Evolutionary conservation across 2,888 invertebrate genomes (phyloP).

Genomic region (Trissoscelio sp.): DNA sequence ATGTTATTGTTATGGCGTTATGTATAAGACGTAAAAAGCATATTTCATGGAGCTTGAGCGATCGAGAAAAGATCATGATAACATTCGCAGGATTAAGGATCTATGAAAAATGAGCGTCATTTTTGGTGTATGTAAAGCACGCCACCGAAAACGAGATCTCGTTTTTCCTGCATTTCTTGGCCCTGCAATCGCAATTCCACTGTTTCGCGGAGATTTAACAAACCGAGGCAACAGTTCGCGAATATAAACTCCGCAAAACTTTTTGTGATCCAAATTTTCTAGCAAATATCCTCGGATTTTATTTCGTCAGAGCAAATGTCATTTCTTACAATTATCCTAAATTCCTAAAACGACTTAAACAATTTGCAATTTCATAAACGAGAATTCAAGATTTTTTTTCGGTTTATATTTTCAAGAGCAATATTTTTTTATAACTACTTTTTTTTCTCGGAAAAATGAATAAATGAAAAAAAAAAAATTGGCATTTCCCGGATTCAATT

Average conservation of each 20-base stretch:
- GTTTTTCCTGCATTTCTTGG: conserved; percentile 19
- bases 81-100: conserved; percentile 3
- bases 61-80: conserved; percentile 13
- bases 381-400: too few relatives aligned
- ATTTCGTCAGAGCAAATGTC: too few relatives aligned
- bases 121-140: conserved; percentile 26
- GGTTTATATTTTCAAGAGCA: too few relatives aligned
- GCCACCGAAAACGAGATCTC: conserved; percentile 20
- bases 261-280: too few relatives aligned
- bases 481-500: conserved; percentile 1
- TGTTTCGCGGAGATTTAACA: conserved; percentile 22
- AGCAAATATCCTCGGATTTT: too few relatives aligned
- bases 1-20: not conserved
- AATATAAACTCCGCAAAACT: not conserved
- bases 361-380: too few relatives aligned
- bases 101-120: conserved; percentile 26
- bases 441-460: not conserved
- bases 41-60: not conserved
- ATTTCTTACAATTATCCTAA: too few relatives aligned
- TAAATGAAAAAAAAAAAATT: not conserved
- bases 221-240: not conserved
- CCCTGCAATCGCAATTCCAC: conserved; percentile 1
- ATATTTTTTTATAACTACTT: not conserved
- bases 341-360: too few relatives aligned
- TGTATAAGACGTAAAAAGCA: not conserved